Evolutionary conservation across 2,797 vertebrate genomes (phyloP), one percentile per base, ranked within the genome.

Genomic region (Sternotherus odoratus): DNA sequence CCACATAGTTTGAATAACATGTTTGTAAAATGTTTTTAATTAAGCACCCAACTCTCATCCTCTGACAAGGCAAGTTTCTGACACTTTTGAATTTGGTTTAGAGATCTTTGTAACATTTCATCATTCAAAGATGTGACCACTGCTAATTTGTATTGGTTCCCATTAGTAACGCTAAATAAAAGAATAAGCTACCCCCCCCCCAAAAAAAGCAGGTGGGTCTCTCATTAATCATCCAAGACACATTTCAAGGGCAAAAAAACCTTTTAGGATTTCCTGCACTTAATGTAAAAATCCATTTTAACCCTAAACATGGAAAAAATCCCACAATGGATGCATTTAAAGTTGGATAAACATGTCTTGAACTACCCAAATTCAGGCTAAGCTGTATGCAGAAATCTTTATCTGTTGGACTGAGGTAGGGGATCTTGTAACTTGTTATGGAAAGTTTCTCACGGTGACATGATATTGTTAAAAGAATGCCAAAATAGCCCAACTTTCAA

Each of bases 181-280:
- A 0, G 0, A 63, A 5, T 19, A 5, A 79, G 15, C 15, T 6
- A 28, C n/a, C n/a, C n/a, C n/a, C n/a, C n/a, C n/a, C n/a, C n/a
- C n/a, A 7, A 5, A 77, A 33, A 26, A 77, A 66, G 78, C 82
- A 81, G 66, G 13, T 33, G 24, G 48, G 36, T 39, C 3, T 46
- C 30, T 26, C 1, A 79, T 63, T 90, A 46, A 79, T 4, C 1
- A 33, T 6, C 48, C 36, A 50, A 80, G 13, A 77, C 54, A 17
- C 3, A 24, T 17, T 80, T 82, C 6, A 78, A 77, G n/a, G 3
- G 1, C 85, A 30, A 79, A 12, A 72, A 88, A 77, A 53, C 26
- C 30, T 17, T 28, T n/a, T 60, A 15, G 30, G 26, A 72, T 78
- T 90, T 9, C 3, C 2, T 77, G 12, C n/a, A 66, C 10, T 60